Percentiles rank a stretch among this genome's conserved stretches.
Evolutionary conservation across 2,113 vertebrate species (phyloP).

Genomic region (Heptranchias perlo): DNA sequence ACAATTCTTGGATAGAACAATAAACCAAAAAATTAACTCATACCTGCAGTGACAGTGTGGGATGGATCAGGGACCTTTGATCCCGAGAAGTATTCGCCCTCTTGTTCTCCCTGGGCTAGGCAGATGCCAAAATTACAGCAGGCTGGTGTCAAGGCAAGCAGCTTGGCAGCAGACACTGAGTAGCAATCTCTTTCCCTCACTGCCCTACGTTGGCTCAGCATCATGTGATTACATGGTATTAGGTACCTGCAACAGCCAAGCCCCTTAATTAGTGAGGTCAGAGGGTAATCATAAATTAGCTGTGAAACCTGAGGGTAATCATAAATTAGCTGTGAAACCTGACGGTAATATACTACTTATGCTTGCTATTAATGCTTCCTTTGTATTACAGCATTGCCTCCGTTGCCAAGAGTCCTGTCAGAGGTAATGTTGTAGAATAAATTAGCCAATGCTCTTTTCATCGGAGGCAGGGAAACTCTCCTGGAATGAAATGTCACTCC

Average conservation of each 20-base stretch:
- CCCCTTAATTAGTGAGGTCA: conserved; percentile 36
- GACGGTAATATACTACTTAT: neutral
- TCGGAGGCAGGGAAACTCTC: neutral
- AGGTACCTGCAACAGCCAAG: conserved; percentile 71
- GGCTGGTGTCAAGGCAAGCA: conserved; percentile 79
- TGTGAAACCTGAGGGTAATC: neutral
- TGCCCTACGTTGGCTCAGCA: conserved; percentile 83
- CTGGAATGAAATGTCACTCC: neutral
- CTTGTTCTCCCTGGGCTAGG: conserved; percentile 65
- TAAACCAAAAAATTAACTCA: neutral
- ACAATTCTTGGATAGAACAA: neutral
- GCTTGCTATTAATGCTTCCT: neutral
- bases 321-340: neutral
- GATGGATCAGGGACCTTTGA: conserved; percentile 61
- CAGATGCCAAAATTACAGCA: conserved; percentile 80
- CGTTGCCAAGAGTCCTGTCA: neutral
- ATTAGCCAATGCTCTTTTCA: neutral
- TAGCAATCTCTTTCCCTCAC: conserved; percentile 89
- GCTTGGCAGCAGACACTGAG: conserved; percentile 81
- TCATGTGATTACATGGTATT: conserved; percentile 94
- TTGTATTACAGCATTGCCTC: neutral
- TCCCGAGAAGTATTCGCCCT: conserved; percentile 77
- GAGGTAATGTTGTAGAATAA: neutral
- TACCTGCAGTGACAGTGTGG: conserved; percentile 27
- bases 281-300: neutral